phyloP scores from a whole-genome alignment of 2,113 vertebrate species.

The Globicephala melas region DNA sequence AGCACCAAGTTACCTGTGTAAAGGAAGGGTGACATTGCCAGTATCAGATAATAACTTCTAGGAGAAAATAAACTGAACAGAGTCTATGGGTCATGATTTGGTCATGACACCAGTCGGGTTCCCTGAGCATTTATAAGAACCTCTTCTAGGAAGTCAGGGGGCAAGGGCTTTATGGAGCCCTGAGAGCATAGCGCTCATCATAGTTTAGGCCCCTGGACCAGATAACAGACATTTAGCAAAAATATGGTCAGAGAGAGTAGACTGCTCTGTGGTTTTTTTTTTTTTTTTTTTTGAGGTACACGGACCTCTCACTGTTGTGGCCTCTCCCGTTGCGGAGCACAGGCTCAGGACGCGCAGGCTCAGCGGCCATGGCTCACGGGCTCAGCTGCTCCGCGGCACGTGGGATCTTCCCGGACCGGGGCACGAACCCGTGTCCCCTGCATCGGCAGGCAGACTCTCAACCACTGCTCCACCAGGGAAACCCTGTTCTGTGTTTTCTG shows the following conservation, averaged over 20 bases:
- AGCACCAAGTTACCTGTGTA: neutral
- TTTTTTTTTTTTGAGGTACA: too few relatives aligned
- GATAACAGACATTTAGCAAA: neutral
- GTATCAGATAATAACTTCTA: neutral
- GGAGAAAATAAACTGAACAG: neutral
- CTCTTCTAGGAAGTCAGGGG: neutral
- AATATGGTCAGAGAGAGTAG: neutral
- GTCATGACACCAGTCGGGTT: neutral
- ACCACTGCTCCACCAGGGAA: too few relatives aligned
- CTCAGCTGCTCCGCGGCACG: too few relatives aligned
- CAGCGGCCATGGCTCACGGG: too few relatives aligned
- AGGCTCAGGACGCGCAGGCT: too few relatives aligned
- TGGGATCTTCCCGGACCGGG: too few relatives aligned
- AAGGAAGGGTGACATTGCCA: neutral
- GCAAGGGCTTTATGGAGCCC: neutral
- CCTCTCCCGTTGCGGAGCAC: too few relatives aligned
- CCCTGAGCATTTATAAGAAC: neutral
- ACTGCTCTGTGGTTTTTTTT: neutral
- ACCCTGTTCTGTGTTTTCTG: neutral
- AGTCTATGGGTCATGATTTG: neutral
- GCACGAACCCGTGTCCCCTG: too few relatives aligned
- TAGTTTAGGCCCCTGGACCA: neutral
- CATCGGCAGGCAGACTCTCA: too few relatives aligned
- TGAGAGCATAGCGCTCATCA: neutral
- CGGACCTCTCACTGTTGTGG: too few relatives aligned